These are phyloP conservation scores for Belgica antarctica DNA, from an alignment of 2,888 invertebrate species.

Conservation along the genomic window DNA sequence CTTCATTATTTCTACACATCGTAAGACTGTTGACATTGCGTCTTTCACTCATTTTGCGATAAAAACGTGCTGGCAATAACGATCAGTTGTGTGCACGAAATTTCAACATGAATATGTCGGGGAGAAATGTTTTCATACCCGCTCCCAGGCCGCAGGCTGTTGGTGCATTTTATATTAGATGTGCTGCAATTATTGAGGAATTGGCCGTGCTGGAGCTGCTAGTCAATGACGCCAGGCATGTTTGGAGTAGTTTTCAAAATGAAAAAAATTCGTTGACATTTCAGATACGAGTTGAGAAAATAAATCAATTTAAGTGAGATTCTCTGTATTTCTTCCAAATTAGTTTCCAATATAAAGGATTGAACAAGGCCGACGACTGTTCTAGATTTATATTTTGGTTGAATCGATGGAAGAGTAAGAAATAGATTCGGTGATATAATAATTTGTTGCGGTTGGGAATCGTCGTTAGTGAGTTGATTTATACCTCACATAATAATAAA, in stretches of 20 bases:
- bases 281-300: no score
- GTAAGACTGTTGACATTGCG: conserved; percentile 34
- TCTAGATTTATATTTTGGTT: no score
- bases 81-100: conserved; percentile 23
- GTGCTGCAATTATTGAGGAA: conserved; percentile 22
- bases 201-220: background rate
- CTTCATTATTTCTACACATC: conserved; percentile 44
- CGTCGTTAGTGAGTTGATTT: conserved; percentile 43
- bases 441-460: conserved; percentile 5
- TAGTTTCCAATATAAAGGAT: no score
- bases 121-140: conserved; percentile 20
- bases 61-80: conserved; percentile 40
- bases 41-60: conserved; percentile 2
- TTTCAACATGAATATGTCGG: background rate
- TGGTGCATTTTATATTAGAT: conserved; percentile 42
- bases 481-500: conserved; percentile 39
- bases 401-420: no score
- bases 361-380: no score
- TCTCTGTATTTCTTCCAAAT: no score
- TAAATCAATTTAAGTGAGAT: no score
- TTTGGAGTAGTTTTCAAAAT: no score
- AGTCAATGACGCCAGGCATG: no score
- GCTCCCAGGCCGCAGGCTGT: conserved; percentile 24
- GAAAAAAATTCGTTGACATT: no score
- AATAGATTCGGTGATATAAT: no score